Evolutionary conservation across 1,140 invertebrate species (phyloP).

Genomic region (Lucilia cuprina): DNA sequence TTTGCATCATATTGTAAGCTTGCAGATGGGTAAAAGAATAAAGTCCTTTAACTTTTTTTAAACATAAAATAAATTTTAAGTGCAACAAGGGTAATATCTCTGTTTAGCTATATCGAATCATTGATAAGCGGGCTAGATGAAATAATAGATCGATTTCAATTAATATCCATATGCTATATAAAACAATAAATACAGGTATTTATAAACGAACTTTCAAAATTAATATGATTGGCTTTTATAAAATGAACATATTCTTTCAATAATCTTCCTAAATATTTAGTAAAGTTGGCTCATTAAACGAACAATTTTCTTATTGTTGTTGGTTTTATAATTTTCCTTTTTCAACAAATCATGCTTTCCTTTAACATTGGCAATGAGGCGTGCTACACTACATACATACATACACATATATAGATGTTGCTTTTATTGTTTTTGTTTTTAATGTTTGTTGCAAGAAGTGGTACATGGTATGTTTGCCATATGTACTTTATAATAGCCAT

Average conservation of each 20-base stretch:
- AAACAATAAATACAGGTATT: no score
- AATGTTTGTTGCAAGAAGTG: not conserved
- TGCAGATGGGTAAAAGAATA: no score
- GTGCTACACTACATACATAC: not conserved
- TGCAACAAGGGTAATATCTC: no score
- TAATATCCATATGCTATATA: no score
- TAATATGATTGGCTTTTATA: no score
- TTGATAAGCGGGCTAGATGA: no score
- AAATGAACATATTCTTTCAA: not conserved
- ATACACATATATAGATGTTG: not conserved
- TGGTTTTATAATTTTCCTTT: not conserved
- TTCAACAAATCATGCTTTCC: not conserved
- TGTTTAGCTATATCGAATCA: no score
- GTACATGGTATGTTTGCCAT: not conserved
- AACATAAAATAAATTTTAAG: no score
- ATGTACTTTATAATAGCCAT: not conserved
- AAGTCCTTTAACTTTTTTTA: no score
- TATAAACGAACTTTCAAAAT: no score
- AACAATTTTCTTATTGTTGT: not conserved
- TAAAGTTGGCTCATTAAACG: not conserved
- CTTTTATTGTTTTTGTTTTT: not conserved
- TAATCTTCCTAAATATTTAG: not conserved
- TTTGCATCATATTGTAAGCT: no score
- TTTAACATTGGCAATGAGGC: slow-evolving; percentile 27
- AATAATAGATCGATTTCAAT: no score